A percentile compares a stretch with the other conserved stretches of the same genome.
phyloP scores from a whole-genome alignment of 2,797 vertebrate species.

The Ambastaia sidthimunki region DNA sequence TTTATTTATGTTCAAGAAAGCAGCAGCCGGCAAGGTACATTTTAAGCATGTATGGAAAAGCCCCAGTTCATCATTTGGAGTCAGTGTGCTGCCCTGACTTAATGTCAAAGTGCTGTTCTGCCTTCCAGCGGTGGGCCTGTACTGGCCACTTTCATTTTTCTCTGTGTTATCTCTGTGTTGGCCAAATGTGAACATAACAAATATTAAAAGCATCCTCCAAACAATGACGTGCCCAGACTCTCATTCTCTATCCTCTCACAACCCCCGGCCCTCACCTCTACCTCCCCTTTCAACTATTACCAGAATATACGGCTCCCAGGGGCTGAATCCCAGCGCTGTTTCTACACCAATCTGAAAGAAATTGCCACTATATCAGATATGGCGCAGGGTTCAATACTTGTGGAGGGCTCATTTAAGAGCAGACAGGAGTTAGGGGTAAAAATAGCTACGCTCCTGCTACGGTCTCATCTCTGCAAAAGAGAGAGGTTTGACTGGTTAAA shows the following conservation, averaged over 20 bases:
- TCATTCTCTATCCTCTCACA: constrained; percentile 17
- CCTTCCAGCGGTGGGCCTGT: constrained; percentile 34
- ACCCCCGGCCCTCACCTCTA: constrained; percentile 27
- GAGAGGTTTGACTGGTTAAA: constrained; percentile 28
- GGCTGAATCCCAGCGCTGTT: constrained; percentile 66
- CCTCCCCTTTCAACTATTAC: constrained; percentile 70
- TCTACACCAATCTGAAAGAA: constrained; percentile 64
- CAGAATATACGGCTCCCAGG: constrained; percentile 69
- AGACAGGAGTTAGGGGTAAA: constrained; percentile 20
- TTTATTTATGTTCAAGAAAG: neutral
- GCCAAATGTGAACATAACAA: constrained; percentile 67
- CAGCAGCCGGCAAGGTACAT: constrained; percentile 4
- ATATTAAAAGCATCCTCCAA: constrained; percentile 72
- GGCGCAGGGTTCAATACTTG: constrained; percentile 31
- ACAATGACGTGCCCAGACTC: constrained; percentile 70
- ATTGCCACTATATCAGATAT: constrained; percentile 60
- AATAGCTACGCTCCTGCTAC: constrained; percentile 28
- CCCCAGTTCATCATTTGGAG: constrained; percentile 7
- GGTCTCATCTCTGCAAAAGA: constrained; percentile 32
- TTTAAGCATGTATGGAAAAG: constrained; percentile 7
- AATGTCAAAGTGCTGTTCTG: constrained; percentile 55
- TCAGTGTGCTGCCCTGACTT: constrained; percentile 16
- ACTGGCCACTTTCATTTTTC: constrained; percentile 55
- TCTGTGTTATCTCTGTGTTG: constrained; percentile 57
- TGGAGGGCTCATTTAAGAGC: constrained; percentile 46